A percentile compares a stretch with the other conserved stretches of the same genome.
These are phyloP conservation scores for Oreortyx pictus DNA, from an alignment of 2,797 vertebrate species.

Conservation along the genomic window DNA sequence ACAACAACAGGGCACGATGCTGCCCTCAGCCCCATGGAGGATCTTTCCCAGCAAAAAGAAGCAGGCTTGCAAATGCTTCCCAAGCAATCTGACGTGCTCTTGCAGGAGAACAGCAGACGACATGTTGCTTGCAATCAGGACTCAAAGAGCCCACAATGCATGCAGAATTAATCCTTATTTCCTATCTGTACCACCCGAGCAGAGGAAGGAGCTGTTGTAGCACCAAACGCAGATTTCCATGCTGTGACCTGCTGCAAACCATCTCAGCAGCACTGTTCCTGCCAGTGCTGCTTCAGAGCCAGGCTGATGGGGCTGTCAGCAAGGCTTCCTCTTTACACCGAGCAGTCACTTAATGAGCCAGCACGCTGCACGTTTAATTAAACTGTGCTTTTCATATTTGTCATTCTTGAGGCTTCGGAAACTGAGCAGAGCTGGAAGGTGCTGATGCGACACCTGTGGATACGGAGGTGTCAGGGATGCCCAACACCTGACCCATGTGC, in stretches of 20 bases:
- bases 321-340: neutral
- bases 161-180: neutral
- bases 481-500: accelerated
- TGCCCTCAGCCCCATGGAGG: neutral
- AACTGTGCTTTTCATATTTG: neutral
- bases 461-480: neutral
- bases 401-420: neutral
- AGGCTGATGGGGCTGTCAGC: slow-evolving; percentile 7
- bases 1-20: accelerated
- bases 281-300: neutral
- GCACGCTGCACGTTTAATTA: neutral
- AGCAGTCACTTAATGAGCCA: slow-evolving; percentile 29
- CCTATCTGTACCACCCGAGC: neutral
- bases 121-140: neutral
- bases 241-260: neutral
- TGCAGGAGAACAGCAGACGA: neutral
- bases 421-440: neutral
- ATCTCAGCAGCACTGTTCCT: neutral
- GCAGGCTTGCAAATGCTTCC: neutral
- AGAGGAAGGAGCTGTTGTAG: neutral
- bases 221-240: accelerated
- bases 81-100: neutral
- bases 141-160: neutral
- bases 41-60: neutral
- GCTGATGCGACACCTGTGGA: neutral